A percentile compares a stretch with the other conserved stretches of the same genome.
phyloP scores from a whole-genome alignment of 1,140 invertebrate genomes.

The Drosophila chauvacae region DNA sequence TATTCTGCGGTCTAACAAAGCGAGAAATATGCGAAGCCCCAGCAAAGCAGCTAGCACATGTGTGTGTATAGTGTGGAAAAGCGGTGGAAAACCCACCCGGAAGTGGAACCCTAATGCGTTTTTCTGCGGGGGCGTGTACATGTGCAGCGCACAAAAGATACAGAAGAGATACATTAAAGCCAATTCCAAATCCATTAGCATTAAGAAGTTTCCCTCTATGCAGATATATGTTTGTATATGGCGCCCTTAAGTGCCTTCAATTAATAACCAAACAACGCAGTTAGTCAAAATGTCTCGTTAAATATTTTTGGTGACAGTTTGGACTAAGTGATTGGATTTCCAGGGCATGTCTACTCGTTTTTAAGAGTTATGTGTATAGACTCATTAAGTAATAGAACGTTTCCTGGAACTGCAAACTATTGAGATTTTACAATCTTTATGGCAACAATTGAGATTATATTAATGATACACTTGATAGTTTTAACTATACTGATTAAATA shows the following conservation, averaged over 20 bases:
- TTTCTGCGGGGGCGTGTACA: slow-evolving; percentile 25
- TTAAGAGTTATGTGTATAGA: neutral
- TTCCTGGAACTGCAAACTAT: slow-evolving; percentile 9
- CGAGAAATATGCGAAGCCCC: slow-evolving; percentile 61
- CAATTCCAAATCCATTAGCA: slow-evolving; percentile 73
- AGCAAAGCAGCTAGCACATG: slow-evolving; percentile 37
- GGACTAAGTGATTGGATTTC: slow-evolving; percentile 26
- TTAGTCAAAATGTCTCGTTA: slow-evolving; percentile 39
- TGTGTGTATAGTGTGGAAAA: slow-evolving; percentile 17
- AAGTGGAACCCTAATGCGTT: slow-evolving; percentile 60
- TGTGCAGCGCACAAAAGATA: slow-evolving; percentile 46
- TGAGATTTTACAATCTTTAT: slow-evolving; percentile 10
- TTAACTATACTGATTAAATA: neutral
- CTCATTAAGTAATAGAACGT: neutral
- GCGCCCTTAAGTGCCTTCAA: slow-evolving; percentile 60
- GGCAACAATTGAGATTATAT: neutral
- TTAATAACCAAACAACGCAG: slow-evolving; percentile 61
- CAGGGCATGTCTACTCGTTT: neutral
- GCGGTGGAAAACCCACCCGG: slow-evolving; percentile 66
- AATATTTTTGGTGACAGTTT: slow-evolving; percentile 46
- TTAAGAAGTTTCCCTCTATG: neutral
- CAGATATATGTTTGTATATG: neutral
- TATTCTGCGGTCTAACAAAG: slow-evolving; percentile 71
- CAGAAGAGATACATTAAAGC: slow-evolving; percentile 58
- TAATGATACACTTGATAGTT: neutral